phyloP scores from a whole-genome alignment of 2,797 vertebrate species.

The Xenops minutus region DNA sequence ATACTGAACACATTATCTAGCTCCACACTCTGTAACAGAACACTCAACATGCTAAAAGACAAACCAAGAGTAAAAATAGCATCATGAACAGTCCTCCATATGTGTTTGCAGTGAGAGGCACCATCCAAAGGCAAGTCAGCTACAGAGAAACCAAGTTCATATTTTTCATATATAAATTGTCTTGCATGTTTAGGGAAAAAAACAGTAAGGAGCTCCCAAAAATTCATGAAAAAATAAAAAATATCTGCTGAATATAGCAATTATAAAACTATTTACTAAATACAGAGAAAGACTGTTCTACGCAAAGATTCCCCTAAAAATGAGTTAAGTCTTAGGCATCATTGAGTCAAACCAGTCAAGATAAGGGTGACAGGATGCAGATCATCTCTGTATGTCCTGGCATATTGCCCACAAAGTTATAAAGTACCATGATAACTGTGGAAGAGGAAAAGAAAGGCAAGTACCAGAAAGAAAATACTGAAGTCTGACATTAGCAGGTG shows the following conservation, averaged over 20 bases:
- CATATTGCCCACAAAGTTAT: no score
- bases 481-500: not conserved
- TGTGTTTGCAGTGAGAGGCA: conserved; percentile 1
- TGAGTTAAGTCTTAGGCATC: not conserved
- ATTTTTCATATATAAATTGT: not conserved
- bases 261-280: not conserved
- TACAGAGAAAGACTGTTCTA: not conserved
- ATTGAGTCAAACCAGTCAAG: not conserved
- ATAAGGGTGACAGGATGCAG: not conserved
- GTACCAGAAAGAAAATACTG: not conserved
- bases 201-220: not conserved
- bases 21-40: not conserved
- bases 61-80: conserved; percentile 12
- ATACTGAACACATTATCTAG: conserved; percentile 9
- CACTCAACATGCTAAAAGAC: not conserved
- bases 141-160: not conserved
- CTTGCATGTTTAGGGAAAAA: not conserved
- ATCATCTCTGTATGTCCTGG: not conserved
- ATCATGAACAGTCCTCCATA: not conserved
- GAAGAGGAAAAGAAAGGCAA: not conserved
- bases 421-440: not conserved
- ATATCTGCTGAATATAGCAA: not conserved
- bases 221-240: not conserved
- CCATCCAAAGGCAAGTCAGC: not conserved
- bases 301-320: not conserved